Evolutionary conservation across 2,888 invertebrate genomes (phyloP).

Genomic region (Erebia aethiops): DNA sequence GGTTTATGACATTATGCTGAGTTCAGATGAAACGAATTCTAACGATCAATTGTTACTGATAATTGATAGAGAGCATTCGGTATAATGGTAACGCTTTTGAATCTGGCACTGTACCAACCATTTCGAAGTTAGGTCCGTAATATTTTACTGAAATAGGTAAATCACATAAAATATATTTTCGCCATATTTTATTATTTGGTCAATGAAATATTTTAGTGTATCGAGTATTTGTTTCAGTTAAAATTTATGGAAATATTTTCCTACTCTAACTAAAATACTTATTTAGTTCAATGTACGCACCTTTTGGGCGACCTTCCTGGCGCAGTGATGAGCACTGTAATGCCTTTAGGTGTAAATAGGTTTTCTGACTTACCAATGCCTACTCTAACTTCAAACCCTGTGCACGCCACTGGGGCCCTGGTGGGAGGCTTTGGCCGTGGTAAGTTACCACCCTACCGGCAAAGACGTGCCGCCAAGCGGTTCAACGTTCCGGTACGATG

Average conservation of each 20-base stretch:
- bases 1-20: slow-evolving; percentile 23
- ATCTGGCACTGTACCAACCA: slow-evolving; percentile 16
- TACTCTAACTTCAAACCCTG: too few species aligned
- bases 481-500: too few species aligned
- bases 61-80: slow-evolving; percentile 17
- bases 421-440: too few species aligned
- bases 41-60: slow-evolving; percentile 15
- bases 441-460: too few species aligned
- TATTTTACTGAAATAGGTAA: slow-evolving; percentile 10
- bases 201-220: not conserved
- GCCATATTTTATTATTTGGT: slow-evolving; percentile 10
- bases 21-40: slow-evolving; percentile 25
- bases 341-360: too few species aligned
- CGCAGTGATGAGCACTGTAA: too few species aligned
- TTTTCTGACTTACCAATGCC: too few species aligned
- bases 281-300: too few species aligned
- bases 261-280: not conserved
- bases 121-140: slow-evolving; percentile 13
- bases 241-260: not conserved
- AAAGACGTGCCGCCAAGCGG: too few species aligned
- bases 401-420: too few species aligned
- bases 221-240: not conserved
- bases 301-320: too few species aligned
- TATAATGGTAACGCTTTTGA: slow-evolving; percentile 13
- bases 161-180: slow-evolving; percentile 12